A percentile compares a stretch with the other conserved stretches of the same genome.
These are phyloP conservation scores for Smittia aterrima DNA, from an alignment of 2,888 invertebrate genomes.

Conservation along the genomic window DNA sequence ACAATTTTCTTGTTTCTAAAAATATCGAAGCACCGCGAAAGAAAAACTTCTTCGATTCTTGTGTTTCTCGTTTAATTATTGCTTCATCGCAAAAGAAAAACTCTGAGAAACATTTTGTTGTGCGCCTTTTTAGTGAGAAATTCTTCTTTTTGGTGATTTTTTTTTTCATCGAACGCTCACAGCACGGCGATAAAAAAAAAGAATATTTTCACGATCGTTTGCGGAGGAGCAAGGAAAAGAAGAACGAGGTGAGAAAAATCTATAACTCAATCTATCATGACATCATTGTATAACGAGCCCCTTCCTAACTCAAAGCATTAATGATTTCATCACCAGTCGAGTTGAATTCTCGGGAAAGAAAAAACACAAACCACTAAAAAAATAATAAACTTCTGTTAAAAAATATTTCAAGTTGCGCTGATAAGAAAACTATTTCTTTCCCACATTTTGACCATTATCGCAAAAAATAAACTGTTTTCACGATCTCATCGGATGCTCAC, in stretches of 20 bases:
- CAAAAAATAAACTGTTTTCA: constrained; percentile 19
- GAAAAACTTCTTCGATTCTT: constrained; percentile 37
- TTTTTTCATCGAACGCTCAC: neutral
- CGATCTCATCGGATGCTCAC: neutral
- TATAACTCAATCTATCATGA: neutral
- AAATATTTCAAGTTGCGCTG: neutral
- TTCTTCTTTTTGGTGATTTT: constrained; percentile 11
- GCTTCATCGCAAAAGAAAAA: constrained; percentile 25
- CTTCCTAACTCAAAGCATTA: no score
- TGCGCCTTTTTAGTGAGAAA: constrained; percentile 22
- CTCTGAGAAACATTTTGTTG: constrained; percentile 5
- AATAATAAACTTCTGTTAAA: neutral
- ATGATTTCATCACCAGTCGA: no score
- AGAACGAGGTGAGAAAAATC: neutral
- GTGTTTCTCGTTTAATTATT: constrained; percentile 34
- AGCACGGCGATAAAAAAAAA: neutral
- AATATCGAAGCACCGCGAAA: constrained; percentile 31
- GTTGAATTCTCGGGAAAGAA: no score
- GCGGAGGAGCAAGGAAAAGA: neutral
- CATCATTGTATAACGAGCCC: no score
- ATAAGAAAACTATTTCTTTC: constrained; percentile 25
- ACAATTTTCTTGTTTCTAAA: constrained; percentile 33
- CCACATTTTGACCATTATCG: constrained; percentile 18
- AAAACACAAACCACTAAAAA: neutral
- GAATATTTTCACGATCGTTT: constrained; percentile 7